phyloP scores from a whole-genome alignment of 2,888 invertebrate genomes.

The Chloroclysta siterata region DNA sequence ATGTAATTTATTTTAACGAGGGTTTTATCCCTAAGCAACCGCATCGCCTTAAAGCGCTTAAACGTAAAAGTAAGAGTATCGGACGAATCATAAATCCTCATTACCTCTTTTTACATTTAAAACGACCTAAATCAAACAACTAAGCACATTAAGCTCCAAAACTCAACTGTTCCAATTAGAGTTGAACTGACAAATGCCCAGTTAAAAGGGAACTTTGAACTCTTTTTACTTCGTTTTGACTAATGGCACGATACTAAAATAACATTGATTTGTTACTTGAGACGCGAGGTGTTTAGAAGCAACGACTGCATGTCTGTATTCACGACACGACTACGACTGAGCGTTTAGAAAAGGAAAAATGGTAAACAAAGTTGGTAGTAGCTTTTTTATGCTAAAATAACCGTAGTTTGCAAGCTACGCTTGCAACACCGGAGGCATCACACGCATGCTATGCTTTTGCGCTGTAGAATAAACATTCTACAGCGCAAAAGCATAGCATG shows the following conservation, averaged over 20 bases:
- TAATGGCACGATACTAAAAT: slow-evolving; percentile 74
- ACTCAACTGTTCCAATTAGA: slow-evolving; percentile 59
- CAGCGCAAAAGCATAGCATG: no score
- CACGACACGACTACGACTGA: slow-evolving; percentile 43
- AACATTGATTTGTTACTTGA: slow-evolving; percentile 70
- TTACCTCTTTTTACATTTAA: slow-evolving; percentile 5
- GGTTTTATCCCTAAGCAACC: no score
- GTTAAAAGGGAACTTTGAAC: slow-evolving; percentile 60
- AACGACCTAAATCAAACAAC: slow-evolving; percentile 36
- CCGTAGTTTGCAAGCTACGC: no score
- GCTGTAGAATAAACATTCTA: no score
- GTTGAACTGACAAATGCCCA: slow-evolving; percentile 61
- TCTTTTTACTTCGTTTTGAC: slow-evolving; percentile 69
- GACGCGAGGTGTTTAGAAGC: slow-evolving; percentile 34
- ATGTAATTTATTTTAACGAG: no score
- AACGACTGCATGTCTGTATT: slow-evolving; percentile 37
- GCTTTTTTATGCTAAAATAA: no score
- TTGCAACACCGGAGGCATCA: no score
- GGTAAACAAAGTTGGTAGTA: no score
- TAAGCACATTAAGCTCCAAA: slow-evolving; percentile 14
- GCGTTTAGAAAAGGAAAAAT: no score
- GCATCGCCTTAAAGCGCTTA: background rate
- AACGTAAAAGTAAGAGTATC: background rate
- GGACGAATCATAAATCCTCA: slow-evolving; percentile 1
- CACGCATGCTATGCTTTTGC: no score